A percentile compares a stretch with the other conserved stretches of the same genome.
phyloP scores from a whole-genome alignment of 1,140 invertebrate species.

The Armadillidium nasatum region DNA sequence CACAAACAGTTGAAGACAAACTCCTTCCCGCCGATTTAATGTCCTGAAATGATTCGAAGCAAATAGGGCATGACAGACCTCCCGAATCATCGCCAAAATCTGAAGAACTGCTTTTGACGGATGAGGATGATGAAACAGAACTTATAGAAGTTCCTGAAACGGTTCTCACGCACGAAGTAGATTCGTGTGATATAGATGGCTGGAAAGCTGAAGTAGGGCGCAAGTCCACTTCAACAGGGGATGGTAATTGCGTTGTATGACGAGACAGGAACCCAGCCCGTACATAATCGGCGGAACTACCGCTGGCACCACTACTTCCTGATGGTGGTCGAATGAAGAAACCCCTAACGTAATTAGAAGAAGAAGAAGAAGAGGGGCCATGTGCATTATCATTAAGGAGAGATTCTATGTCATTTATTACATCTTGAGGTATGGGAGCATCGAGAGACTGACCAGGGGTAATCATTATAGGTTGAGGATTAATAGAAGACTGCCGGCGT shows the following conservation, averaged over 20 bases:
- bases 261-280: neutral
- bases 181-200: too few relatives aligned
- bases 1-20: constrained; percentile 24
- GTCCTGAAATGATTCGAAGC: constrained; percentile 19
- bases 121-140: neutral
- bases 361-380: neutral
- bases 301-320: neutral
- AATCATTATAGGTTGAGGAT: too few relatives aligned
- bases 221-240: neutral
- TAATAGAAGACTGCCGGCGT: too few relatives aligned
- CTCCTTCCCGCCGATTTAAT: constrained; percentile 8
- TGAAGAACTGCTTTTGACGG: neutral
- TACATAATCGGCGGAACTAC: neutral
- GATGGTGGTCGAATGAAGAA: neutral
- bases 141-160: neutral
- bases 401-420: neutral
- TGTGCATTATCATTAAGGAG: neutral
- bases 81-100: neutral
- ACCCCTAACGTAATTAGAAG: neutral
- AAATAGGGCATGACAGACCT: constrained; percentile 22
- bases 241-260: neutral
- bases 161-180: neutral
- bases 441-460: neutral
- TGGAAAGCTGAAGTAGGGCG: too few relatives aligned
- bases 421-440: neutral